phyloP scores from a whole-genome alignment of 2,113 vertebrate species.

The Rhinogobius similis region DNA sequence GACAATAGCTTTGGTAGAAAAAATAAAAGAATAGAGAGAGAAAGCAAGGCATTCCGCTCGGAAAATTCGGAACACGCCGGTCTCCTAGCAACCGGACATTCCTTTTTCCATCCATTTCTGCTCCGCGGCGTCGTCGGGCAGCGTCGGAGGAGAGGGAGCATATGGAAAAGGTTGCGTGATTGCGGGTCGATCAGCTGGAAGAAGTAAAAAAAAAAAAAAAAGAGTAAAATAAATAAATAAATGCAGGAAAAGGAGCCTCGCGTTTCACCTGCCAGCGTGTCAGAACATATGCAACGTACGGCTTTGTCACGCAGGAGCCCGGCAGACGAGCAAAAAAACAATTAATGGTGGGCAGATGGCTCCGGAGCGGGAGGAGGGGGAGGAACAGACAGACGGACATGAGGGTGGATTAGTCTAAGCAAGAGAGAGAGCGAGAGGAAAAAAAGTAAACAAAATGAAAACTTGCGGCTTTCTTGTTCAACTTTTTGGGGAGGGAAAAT shows the following conservation, averaged over 20 bases:
- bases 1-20: conserved; percentile 39
- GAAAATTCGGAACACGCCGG: conserved; percentile 57
- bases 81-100: conserved; percentile 72
- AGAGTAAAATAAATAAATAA: too few relatives aligned
- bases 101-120: conserved; percentile 62
- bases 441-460: conserved; percentile 15
- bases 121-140: conserved; percentile 57
- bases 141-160: conserved; percentile 62
- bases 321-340: conserved; percentile 62
- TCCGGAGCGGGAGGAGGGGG: conserved; percentile 39
- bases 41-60: conserved; percentile 34
- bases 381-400: conserved; percentile 46
- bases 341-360: conserved; percentile 76
- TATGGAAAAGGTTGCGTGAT: conserved; percentile 57
- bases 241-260: not conserved
- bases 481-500: conserved; percentile 33
- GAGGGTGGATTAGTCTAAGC: conserved; percentile 57
- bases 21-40: not conserved
- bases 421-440: conserved; percentile 37
- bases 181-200: conserved; percentile 29
- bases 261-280: conserved; percentile 61
- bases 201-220: not conserved
- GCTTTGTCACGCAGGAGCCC: conserved; percentile 53
- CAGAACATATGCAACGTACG: conserved; percentile 59
- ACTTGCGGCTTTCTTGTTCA: conserved; percentile 58